Evolutionary conservation across 2,888 invertebrate species (phyloP), one percentile per base, ranked within the genome.

Genomic region (Drosophila longiperda): DNA sequence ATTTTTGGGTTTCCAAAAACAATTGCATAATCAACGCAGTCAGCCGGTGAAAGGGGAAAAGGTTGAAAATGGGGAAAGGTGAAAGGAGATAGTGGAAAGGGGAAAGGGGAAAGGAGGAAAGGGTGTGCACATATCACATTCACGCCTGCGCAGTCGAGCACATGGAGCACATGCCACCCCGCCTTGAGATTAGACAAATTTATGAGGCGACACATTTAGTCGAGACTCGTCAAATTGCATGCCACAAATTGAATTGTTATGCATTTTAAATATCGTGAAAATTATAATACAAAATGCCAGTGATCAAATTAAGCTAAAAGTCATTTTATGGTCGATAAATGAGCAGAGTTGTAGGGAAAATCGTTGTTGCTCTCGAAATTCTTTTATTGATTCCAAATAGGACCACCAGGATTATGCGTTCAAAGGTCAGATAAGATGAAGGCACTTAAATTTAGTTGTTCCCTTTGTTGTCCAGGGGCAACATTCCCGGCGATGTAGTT

Each of bases 391-490:
- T 49, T 59, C 59, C 34, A 49, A 77, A 69, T 69, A 77, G 68
- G 77, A 78, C 66, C 77, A 75, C 66, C 73, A 75, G 82, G 75
- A 78, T 73, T 52, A 71, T 74, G 76, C 59, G 65, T 61, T 71
- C 69, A 69, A 76, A 70, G 71, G 75, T 62, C 82, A 71, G 88
- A 81, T 79, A 83, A 79, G 84, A 83, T 70, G 77, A 83, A 72
- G 78, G 82, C 87, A 84, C 80, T 87, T 84, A 75, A 78, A 89
- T 89, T 87, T 82, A 85, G 89, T 81, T 89, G 87, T 89, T 75
- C 79, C 17, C 48, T 64, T 81, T 69, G 59, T 55, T 78, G 67
- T 70, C 72, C 45, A 63, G 49, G 49, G 61, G 40, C 29, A 49
- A 53, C 50, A 72, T 74, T 70, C 70, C 73, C 45, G 63, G 33